A percentile compares a stretch with the other conserved stretches of the same genome.
phyloP scores from a whole-genome alignment of 2,113 vertebrate genomes.

The Prolemur simus region DNA sequence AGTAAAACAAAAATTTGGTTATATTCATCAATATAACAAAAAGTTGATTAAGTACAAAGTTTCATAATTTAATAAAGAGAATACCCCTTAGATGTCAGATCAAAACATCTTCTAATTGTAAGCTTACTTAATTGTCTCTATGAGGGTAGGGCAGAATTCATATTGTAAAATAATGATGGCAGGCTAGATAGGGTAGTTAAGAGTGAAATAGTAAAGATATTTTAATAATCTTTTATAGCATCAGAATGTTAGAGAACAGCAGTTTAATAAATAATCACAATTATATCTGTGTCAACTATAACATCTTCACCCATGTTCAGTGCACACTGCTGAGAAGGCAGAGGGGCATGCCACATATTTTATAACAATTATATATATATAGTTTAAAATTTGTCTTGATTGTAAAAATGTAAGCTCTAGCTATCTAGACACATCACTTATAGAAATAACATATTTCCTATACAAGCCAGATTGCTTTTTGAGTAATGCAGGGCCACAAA shows the following conservation, averaged over 20 bases:
- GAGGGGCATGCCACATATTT: background rate
- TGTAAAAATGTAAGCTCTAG: background rate
- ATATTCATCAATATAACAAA: conserved; percentile 32
- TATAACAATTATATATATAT: background rate
- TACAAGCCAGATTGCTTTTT: background rate
- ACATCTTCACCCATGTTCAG: background rate
- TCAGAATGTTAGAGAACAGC: background rate
- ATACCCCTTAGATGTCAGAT: conserved; percentile 7
- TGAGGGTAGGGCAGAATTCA: background rate
- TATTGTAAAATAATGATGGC: background rate
- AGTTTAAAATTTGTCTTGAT: background rate
- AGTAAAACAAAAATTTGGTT: conserved; percentile 33
- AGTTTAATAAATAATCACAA: background rate
- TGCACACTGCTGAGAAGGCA: background rate
- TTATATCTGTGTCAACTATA: background rate
- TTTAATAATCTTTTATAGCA: background rate
- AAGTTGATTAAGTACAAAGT: conserved; percentile 40
- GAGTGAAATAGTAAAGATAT: background rate
- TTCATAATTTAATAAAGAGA: conserved; percentile 45
- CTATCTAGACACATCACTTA: background rate
- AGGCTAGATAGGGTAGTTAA: background rate
- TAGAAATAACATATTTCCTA: background rate
- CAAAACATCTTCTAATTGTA: conserved; percentile 3
- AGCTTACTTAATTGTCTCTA: conserved; percentile 29
- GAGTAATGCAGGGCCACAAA: background rate